Evolutionary conservation across 1,140 invertebrate species (phyloP), one percentile per base, ranked within the genome.

Genomic region (Hesperophylax magnus): DNA sequence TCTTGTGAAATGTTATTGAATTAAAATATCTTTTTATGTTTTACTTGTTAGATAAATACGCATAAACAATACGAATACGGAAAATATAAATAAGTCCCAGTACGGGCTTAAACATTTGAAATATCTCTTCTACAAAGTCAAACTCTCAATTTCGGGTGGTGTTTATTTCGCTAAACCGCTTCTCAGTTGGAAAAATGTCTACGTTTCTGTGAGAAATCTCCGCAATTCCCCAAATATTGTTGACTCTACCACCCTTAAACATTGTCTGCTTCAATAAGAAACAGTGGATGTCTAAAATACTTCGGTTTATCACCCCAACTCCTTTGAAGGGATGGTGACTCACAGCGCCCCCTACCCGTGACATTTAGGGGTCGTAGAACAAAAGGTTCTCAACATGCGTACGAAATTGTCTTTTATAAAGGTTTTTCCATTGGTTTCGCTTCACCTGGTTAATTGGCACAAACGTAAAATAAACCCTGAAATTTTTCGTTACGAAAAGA

Each of bases 181-280:
- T 47, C 11, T 47, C 39, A 47, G 39, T 14, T 14, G 39, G 39
- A 47, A 47, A 47, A 47, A 47, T 47, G 39, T 47, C 39, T 47
- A 47, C 39, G 39, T 47, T 47, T 47, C 39, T 47, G 39, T 39
- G 53, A 67, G 56, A 53, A 58, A 47, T 34, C 39, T 60, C 78
- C 60, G 63, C 65, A 22, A 61, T 15, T 74, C 65, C 79, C 79
- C 60, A 71, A 75, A 47, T 47, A 76, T 34, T 76, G 72, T 61
- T 39, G 74, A 60, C 54, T 76, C 8, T 58, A n/a, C 20, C 47
- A 54, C 61, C 77, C 61, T 56, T 52, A n/a, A 24, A 52, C 63
- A 56, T 56, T 27, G 67, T 79, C 77, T 79, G 52, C 18, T 71
- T 79, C 47, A 69, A 71, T 71, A 71, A 71, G 67, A 71, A 47